Base-by-base conservation (phyloP, 2,888 invertebrate genomes). In the Conchocele bisecta region DNA sequence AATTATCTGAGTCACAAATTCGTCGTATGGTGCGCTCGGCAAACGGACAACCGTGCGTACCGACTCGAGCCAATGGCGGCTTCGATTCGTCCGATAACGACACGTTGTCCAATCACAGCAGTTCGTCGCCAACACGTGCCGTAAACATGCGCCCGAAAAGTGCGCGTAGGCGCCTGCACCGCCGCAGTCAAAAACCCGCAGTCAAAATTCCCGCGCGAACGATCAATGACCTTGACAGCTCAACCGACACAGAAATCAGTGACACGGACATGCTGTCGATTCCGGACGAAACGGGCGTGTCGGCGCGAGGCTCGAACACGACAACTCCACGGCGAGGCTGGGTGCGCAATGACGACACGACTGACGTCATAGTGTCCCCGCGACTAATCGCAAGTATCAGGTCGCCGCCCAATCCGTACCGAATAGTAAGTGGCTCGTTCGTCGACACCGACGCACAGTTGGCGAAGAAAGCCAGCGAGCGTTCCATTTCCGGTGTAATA, bases 381-480 rank as follows among this genome's bases (percentile, higher is more conserved):
- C 33, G 51, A 9, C n/a, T n/a, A n/a, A n/a, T n/a, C n/a, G 50
- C 74, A 9, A 74, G 73, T 15, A 73, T 74, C 17, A 63, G 72
- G 44, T 60, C 60, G 11, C 57, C 68, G 26, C 56, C 70, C 54
- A 83, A 78, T 51, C 78, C 75, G 69, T 81, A 78, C 60, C 61
- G 75, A 74, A 79, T 81, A 50, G 77, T 75, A 75, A 78, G 77
- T 77, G 83, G 75, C 51, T 76, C 70, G 29, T 75, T 67, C 69
- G 53, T 60, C 35, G 79, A 81, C 48, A 70, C 68, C 48, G 82
- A 82, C 57, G 67, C 79, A 7, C 76, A 82, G 53, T 65, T 86
- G 60, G 82, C 82, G 57, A 86, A 84, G 82, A 86, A 84, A 75
- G 84, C 84, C 48, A 86, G 86, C 74, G 86, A 86, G 74, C 78